phyloP scores from a whole-genome alignment of 2,113 vertebrate genomes.

The Hippotragus niger region DNA sequence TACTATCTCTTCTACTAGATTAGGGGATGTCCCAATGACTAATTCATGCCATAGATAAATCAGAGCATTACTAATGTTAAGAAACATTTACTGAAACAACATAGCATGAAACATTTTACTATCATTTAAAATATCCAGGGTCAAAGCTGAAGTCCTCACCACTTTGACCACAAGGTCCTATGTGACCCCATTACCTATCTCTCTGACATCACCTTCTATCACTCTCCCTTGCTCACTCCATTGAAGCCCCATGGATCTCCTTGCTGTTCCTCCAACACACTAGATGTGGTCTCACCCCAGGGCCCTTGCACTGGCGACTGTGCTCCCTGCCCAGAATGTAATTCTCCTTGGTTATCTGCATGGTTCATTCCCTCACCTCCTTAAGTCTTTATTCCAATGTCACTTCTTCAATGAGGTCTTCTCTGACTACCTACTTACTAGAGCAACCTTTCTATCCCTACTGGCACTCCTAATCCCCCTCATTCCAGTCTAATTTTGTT shows the following conservation, averaged over 20 bases:
- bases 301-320: neutral
- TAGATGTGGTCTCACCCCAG: neutral
- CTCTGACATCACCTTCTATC: neutral
- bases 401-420: neutral
- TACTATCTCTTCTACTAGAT: neutral
- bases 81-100: slow-evolving; percentile 2
- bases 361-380: neutral
- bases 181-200: neutral
- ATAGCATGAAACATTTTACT: neutral
- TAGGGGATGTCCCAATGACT: neutral
- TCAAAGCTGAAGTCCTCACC: neutral
- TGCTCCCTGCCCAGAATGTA: neutral
- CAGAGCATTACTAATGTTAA: neutral
- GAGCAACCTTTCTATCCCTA: neutral
- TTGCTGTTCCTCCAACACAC: neutral
- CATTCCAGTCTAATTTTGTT: neutral
- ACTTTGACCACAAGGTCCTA: neutral
- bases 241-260: neutral
- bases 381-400: neutral
- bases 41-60: neutral
- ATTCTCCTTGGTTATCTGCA: neutral
- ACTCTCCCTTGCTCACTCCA: neutral
- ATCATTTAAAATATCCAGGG: slow-evolving; percentile 1
- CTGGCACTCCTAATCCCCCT: neutral
- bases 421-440: neutral